Base-by-base conservation (phyloP, 2,888 invertebrate species). In the Agrochola lychnidis region DNA sequence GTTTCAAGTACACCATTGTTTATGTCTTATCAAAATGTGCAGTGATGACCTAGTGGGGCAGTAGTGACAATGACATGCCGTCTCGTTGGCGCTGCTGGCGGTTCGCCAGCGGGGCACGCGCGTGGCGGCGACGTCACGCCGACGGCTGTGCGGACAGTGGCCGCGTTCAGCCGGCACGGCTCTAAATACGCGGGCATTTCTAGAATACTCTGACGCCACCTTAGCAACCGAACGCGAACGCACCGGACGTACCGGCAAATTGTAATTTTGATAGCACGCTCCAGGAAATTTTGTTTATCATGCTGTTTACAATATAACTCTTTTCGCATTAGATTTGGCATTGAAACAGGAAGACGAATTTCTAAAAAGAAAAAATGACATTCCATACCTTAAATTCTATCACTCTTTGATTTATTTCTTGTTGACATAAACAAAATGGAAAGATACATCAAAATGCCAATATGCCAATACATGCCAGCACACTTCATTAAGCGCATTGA, bases 1-100 rank as follows among this genome's bases (percentile, higher is more conserved):
- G 73, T 80, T 79, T 81, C 89, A 90, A 90, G 91, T 89, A 86
- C 87, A 88, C 78, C 75, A 84, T 87, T 90, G 88, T 91, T 89
- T 88, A 82, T 87, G 81, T 85, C 77, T 76, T 81, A 84, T 88
- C 84, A 83, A 87, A 90, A 89, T 85, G 87, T 90, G 90, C 88
- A 89, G 84, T 84, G 66, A 89, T 89, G 89, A 88, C 87, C 88
- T 89, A 91, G 88, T 89, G 88, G 82, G 81, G 79, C 83, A 75
- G 84, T 85, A 84, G 85, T 88, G 91, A 91, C 92, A 94, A 92
- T 94, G 94, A 94, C 94, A 93, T 88, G 90, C 91, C 88, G 92
- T 91, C 92, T 92, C 90, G 87, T 84, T 86, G 81, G 59, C 6
- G 4, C 5, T 95, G 4, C 16, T 96, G 95, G 88, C 79, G 71